Evolutionary conservation across 2,113 vertebrate genomes (phyloP), one percentile per base, ranked within the genome.

Genomic region (Laticauda colubrina): DNA sequence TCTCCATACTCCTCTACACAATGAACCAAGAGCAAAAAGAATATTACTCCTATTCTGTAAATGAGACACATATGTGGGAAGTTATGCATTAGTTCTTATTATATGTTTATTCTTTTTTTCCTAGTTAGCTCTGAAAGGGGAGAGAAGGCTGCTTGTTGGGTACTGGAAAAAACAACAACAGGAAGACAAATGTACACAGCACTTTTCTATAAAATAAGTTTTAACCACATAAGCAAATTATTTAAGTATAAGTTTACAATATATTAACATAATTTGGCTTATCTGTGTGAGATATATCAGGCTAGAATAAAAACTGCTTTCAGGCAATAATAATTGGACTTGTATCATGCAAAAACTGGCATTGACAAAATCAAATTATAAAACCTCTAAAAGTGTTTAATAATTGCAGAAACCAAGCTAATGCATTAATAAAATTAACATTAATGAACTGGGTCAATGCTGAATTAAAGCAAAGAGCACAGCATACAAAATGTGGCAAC

Each of bases 361-460:
- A 93, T 7, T 93, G 91, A 97, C 95, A 96, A 95, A 97, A 98
- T 96, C 93, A 94, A 96, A 95, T 97, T 96, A 95, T 0, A 9
- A 75, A 95, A 94, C 88, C 95, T 96, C 88, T 81, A 34, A 96
- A 97, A 95, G 93, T 91, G 95, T 96, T 97, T 96, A 95, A 97
- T 96, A 96, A 96, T 95, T 81, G 93, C 87, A 93, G 93, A 95
- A 96, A 96, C 7, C 34, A 94, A 96, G 95, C 94, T 95, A 95
- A 96, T 85, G 92, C 88, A 91, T 94, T 96, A 96, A 97, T 93
- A 95, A 95, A 94, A 95, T 94, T 95, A 97, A 95, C 75, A 92
- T 59, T 95, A 96, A 96, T 93, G 96, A 96, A 93, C 90, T 94
- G 92, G 95, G 93, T 97, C 95, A 95, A 91, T 48, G 94, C 21